A percentile compares a stretch with the other conserved stretches of the same genome.
phyloP scores from a whole-genome alignment of 2,888 invertebrate species.

The Thera obeliscata region DNA sequence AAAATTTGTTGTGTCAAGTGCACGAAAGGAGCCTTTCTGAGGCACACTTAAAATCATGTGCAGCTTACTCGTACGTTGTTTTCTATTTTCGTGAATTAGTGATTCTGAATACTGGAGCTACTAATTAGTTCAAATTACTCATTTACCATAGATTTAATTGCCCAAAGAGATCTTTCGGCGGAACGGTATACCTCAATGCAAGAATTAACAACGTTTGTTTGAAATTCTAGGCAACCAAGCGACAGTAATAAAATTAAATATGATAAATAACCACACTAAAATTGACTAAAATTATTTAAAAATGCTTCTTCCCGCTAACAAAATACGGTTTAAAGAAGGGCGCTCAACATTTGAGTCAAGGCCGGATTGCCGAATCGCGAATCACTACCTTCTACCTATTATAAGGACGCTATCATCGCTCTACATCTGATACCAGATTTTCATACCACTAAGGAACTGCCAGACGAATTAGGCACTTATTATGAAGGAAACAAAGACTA shows the following conservation, averaged over 20 bases:
- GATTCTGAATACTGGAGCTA: too few relatives aligned
- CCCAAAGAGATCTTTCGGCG: too few relatives aligned
- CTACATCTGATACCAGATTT: slow-evolving; percentile 23
- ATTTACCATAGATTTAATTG: too few relatives aligned
- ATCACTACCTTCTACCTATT: slow-evolving; percentile 16
- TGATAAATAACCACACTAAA: too few relatives aligned
- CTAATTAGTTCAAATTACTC: too few relatives aligned
- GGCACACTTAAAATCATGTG: too few relatives aligned
- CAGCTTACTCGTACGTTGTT: too few relatives aligned
- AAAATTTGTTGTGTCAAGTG: too few relatives aligned
- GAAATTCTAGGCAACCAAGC: neutral
- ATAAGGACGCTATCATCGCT: slow-evolving; percentile 20
- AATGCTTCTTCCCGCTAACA: slow-evolving; percentile 14
- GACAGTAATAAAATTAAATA: too few relatives aligned
- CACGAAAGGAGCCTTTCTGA: too few relatives aligned
- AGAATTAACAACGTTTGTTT: neutral
- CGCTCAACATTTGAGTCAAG: slow-evolving; percentile 27
- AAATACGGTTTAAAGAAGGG: slow-evolving; percentile 18
- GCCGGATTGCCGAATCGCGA: slow-evolving; percentile 29
- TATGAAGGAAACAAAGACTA: slow-evolving; percentile 7
- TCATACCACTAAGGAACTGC: slow-evolving; percentile 17
- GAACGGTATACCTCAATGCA: too few relatives aligned
- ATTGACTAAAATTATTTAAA: neutral
- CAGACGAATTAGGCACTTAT: slow-evolving; percentile 26
- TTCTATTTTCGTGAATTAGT: too few relatives aligned